These are phyloP conservation scores for Latrodectus elegans DNA, from an alignment of 2,888 invertebrate species.

Conservation along the genomic window DNA sequence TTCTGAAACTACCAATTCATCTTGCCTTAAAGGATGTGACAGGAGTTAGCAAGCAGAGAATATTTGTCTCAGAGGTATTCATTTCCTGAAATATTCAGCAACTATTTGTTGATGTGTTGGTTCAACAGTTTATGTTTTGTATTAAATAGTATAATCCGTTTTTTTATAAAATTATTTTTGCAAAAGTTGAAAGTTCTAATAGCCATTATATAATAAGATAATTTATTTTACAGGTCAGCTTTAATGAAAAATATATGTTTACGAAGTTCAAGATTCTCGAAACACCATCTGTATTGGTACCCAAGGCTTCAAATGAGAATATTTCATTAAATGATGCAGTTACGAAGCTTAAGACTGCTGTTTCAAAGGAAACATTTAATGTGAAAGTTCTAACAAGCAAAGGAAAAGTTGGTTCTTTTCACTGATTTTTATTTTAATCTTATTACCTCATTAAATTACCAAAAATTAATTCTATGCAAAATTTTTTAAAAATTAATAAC, in stretches of 20 bases:
- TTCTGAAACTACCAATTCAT: background rate
- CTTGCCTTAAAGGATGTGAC: slow-evolving; percentile 6
- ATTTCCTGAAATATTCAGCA: too few relatives aligned
- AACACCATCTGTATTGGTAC: slow-evolving; percentile 6
- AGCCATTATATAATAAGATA: too few relatives aligned
- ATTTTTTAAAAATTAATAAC: background rate
- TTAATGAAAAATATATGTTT: slow-evolving; percentile 31
- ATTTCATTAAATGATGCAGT: slow-evolving; percentile 35
- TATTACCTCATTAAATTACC: background rate
- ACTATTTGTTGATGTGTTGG: background rate
- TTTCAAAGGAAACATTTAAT: slow-evolving; percentile 16
- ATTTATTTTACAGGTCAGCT: slow-evolving; percentile 18
- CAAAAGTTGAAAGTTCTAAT: too few relatives aligned
- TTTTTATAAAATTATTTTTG: too few relatives aligned
- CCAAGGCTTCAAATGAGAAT: background rate
- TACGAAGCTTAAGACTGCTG: slow-evolving; percentile 21
- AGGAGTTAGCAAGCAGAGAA: slow-evolving; percentile 37
- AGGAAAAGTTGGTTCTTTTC: slow-evolving; percentile 6
- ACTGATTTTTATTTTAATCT: background rate
- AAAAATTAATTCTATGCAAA: background rate
- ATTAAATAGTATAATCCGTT: too few relatives aligned
- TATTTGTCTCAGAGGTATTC: slow-evolving; percentile 38
- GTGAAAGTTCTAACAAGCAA: background rate
- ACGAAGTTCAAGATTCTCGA: slow-evolving; percentile 44
- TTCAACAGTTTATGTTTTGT: background rate